These are phyloP conservation scores for Scolopax mira DNA, from an alignment of 2,113 vertebrate species.

Conservation along the genomic window DNA sequence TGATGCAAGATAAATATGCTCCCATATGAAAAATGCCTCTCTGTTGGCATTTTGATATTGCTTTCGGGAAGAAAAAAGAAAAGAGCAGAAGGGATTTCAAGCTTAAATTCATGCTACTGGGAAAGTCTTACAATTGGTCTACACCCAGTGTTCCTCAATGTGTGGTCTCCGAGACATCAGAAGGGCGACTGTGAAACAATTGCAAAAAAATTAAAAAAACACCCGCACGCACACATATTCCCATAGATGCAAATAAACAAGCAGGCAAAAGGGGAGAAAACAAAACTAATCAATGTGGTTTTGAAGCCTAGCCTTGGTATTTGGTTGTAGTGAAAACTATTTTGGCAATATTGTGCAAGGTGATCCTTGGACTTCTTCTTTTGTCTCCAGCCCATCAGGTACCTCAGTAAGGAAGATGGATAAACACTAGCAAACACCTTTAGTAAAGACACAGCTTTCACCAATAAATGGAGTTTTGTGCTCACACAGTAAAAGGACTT, in stretches of 20 bases:
- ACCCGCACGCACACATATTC: background rate
- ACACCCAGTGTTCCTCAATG: constrained; percentile 7
- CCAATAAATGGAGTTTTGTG: background rate
- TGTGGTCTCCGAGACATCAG: constrained; percentile 42
- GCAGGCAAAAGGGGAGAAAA: background rate
- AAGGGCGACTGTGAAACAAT: background rate
- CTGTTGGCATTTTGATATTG: background rate
- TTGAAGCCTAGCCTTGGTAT: background rate
- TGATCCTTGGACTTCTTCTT: background rate
- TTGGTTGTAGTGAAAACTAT: background rate
- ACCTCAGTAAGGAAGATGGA: background rate
- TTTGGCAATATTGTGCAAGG: background rate
- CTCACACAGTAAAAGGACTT: background rate
- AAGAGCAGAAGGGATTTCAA: background rate
- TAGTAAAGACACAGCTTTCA: background rate
- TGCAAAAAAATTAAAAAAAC: background rate
- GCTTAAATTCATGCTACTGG: background rate
- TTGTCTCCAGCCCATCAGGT: background rate
- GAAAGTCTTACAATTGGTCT: background rate
- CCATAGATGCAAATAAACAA: background rate
- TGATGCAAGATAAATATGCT: background rate
- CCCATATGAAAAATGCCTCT: background rate
- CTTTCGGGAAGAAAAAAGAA: background rate
- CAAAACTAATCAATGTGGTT: background rate
- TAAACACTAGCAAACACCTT: background rate